phyloP scores from a whole-genome alignment of 2,113 vertebrate genomes.

The Entomyzon cyanotis region DNA sequence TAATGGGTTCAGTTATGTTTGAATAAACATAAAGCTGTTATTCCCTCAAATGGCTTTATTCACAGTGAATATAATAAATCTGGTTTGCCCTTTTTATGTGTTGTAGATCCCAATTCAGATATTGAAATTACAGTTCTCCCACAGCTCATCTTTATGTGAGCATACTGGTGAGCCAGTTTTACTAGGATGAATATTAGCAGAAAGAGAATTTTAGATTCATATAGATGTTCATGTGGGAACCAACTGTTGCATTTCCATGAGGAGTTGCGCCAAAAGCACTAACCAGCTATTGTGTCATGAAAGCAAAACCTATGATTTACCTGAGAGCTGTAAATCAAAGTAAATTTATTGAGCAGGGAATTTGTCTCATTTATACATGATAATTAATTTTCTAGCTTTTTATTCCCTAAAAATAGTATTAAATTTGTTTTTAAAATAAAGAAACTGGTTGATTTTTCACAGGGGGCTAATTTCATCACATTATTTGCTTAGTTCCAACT shows the following conservation, averaged over 20 bases:
- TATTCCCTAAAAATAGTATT: neutral
- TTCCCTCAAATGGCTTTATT: neutral
- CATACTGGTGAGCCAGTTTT: neutral
- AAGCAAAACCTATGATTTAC: neutral
- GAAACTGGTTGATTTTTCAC: neutral
- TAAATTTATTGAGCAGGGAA: neutral
- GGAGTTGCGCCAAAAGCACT: neutral
- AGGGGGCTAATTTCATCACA: neutral
- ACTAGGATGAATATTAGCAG: neutral
- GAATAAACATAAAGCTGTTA: constrained; percentile 9
- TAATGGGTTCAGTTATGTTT: neutral
- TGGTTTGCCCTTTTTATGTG: neutral
- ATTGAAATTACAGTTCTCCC: neutral
- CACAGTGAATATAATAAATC: neutral
- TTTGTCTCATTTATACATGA: neutral
- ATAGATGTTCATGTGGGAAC: neutral
- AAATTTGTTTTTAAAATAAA: neutral
- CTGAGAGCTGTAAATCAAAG: neutral
- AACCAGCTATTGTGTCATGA: neutral
- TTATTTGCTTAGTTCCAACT: neutral
- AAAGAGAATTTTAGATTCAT: neutral
- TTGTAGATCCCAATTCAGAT: constrained; percentile 5
- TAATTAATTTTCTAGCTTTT: neutral
- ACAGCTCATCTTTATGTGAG: neutral
- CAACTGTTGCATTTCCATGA: neutral